Evolutionary conservation across 2,797 vertebrate species (phyloP), one percentile per base, ranked within the genome.

Genomic region (Petrocephalus schoutedeni): DNA sequence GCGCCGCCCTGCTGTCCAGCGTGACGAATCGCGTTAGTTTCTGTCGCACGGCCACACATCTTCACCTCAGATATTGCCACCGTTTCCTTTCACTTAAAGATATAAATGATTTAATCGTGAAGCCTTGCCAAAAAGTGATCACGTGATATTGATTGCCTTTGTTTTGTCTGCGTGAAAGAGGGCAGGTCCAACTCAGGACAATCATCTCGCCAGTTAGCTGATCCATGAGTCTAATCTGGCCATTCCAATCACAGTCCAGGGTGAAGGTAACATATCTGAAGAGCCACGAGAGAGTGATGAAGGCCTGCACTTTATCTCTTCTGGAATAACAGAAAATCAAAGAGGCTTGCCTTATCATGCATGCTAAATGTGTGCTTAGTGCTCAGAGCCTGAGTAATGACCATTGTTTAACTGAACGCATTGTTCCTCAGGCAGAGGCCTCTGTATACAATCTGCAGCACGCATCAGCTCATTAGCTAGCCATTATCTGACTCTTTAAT

Each of bases 191-290:
- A 54, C 49, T 56, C 16, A 84, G 82, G n/a, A 84, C 49, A 23
- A 84, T 84, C 82, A 54, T 56, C 82, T 84, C 82, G 16, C 45
- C 5, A 84, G 49, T 84, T 53, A 84, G 82, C 45, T 56, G 51
- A 14, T 53, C 45, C 82, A 53, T 2, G 9, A 28, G 51, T 12
- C 51, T 84, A 41, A 49, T 54, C 49, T 84, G 9, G n/a, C 21
- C 3, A 45, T 53, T 45, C 49, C 77, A 82, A 5, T 82, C n/a
- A 49, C 45, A 53, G 41, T 54, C 41, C 71, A 41, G 71, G 32
- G 71, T 83, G 53, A 83, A 83, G 51, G 82, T 74, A 74, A 74
- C 64, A 71, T 74, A 74, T 84, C 49, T 53, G 21, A 84, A 84
- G 51, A 84, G 14, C 49, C 45, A 84, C 82, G 54, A 56, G 41